phyloP scores from a whole-genome alignment of 1,140 invertebrate species.

The Platyura marginata region DNA sequence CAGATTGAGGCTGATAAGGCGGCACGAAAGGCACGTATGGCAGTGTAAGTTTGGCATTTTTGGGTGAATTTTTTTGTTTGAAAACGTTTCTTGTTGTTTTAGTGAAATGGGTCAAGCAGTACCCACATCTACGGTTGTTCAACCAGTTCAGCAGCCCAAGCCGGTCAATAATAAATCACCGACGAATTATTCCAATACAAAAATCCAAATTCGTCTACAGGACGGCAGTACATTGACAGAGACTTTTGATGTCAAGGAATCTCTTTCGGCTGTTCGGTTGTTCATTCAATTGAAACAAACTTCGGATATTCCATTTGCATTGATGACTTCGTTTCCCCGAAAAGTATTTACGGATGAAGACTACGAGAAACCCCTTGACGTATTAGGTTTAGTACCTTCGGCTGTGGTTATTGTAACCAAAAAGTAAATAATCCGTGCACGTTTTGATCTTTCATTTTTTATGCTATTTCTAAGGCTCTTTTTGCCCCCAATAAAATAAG shows the following conservation, averaged over 20 bases:
- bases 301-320: constrained; percentile 36
- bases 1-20: constrained; percentile 80
- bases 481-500: too few species aligned
- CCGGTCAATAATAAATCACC: constrained; percentile 35
- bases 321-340: constrained; percentile 77
- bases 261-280: constrained; percentile 71
- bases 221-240: constrained; percentile 48
- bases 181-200: constrained; percentile 33
- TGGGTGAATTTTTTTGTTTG: not conserved
- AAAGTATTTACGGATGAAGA: constrained; percentile 73
- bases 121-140: not conserved
- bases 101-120: not conserved
- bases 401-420: constrained; percentile 59
- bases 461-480: too few species aligned
- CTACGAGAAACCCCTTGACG: constrained; percentile 65
- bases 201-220: constrained; percentile 38
- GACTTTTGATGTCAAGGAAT: constrained; percentile 70
- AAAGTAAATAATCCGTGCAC: constrained; percentile 1
- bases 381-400: constrained; percentile 59
- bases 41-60: not conserved
- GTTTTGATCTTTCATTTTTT: too few species aligned
- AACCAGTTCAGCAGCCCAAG: constrained; percentile 6
- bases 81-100: too few species aligned
- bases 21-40: constrained; percentile 38
- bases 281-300: constrained; percentile 5